Base-by-base conservation (phyloP, 2,888 invertebrate genomes). In the Tricholauxania praeusta region DNA sequence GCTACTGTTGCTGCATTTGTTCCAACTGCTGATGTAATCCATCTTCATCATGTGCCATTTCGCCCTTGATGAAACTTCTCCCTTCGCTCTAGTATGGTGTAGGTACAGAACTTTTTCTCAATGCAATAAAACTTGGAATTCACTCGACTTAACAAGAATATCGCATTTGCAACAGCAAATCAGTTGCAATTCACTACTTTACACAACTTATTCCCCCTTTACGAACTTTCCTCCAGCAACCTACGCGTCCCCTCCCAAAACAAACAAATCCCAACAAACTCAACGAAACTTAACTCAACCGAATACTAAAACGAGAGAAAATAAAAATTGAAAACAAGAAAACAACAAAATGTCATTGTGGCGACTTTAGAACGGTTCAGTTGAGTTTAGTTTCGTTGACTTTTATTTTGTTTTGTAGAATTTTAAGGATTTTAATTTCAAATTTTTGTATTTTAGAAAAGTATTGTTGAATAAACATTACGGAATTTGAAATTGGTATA, bases 361-460 rank as follows among this genome's bases (percentile, higher is more conserved):
- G 57, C 17, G 55, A 55, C 67, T 67, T 62, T n/a, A 39, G 60
- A 39, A 39, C 66, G 47, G 53, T 66, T 55, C 51, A 52, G 65
- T 65, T 51, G 15, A 32, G 15, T 60, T 28, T 12, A 39, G 60
- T 32, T 39, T 39, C 28, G n/a, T 65, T 65, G 51, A 65, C 51
- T 52, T 52, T 52, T 67, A 47, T 57, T 67, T 55, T 57, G 57
- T 47, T 57, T 57, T 48, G 48, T 12, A 57, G 22, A 19, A 48
- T 57, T 48, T 47, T 14, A 67, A 67, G 66, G 47, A 67, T 55
- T 55, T 55, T 57, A 67, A 67, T 67, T 67, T 32, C 19, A 67
- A 48, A 47, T 48, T 28, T 52, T 77, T 73, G 76, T 68, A 77
- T 78, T 79, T 79, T 80, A 82, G 82, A 22, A 5, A 64, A 62